Percentiles rank a stretch among this genome's conserved stretches.
Conservation (phyloP, 2,888 invertebrate genomes). For the Cheilosia scutellata region DNA sequence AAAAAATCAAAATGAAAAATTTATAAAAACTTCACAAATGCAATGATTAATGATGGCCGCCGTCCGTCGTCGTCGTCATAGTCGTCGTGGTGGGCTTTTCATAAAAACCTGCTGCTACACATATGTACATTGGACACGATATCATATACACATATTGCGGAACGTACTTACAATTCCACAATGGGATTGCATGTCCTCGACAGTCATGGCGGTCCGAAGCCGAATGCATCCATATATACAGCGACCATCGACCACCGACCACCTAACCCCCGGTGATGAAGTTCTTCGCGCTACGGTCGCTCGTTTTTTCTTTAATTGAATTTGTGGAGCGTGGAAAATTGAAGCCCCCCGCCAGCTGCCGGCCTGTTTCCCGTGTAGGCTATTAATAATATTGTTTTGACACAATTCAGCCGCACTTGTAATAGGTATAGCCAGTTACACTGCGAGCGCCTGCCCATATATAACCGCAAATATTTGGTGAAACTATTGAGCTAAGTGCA, state of each 20-base stretch:
- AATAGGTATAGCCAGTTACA: conserved; percentile 17
- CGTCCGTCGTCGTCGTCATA: conserved; percentile 37
- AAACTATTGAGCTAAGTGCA: conserved; percentile 41
- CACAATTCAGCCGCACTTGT: conserved; percentile 59
- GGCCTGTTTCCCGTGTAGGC: conserved; percentile 39
- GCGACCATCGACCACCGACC: conserved; percentile 3
- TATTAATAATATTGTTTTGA: conserved; percentile 75
- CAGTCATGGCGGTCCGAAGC: conserved; percentile 72
- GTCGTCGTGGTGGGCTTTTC: conserved; percentile 69
- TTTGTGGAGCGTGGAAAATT: conserved; percentile 75
- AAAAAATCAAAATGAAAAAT: conserved; percentile 76
- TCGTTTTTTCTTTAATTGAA: conserved; percentile 65
- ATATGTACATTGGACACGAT: conserved; percentile 10
- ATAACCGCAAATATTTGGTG: conserved; percentile 14
- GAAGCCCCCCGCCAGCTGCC: conserved; percentile 58
- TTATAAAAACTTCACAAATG: conserved; percentile 74
- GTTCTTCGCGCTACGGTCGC: not conserved
- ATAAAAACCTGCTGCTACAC: conserved; percentile 45
- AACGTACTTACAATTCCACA: conserved; percentile 66
- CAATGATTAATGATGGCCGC: conserved; percentile 70
- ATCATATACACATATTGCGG: conserved; percentile 2
- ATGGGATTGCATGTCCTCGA: conserved; percentile 73
- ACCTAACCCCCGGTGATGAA: conserved; percentile 15
- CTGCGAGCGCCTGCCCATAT: not conserved
- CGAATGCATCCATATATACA: conserved; percentile 45